A percentile compares a stretch with the other conserved stretches of the same genome.
These are phyloP conservation scores for Aspiorhynchus laticeps DNA, from an alignment of 2,113 vertebrate species.

Conservation along the genomic window DNA sequence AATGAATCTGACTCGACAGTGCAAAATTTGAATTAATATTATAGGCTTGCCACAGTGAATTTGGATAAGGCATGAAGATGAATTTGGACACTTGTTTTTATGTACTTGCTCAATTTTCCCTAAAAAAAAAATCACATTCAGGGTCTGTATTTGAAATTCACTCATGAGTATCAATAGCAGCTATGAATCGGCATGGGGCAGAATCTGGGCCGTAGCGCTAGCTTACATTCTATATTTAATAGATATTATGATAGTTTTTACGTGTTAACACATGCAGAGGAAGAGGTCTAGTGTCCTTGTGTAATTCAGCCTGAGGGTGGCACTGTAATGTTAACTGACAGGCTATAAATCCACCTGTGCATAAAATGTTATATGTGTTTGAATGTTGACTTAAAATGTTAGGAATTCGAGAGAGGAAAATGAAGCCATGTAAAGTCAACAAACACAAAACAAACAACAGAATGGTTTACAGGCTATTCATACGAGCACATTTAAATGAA, in stretches of 20 bases:
- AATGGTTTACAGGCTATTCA: not conserved
- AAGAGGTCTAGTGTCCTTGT: not conserved
- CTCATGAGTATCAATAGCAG: not conserved
- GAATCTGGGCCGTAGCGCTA: not conserved
- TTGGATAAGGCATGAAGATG: not conserved
- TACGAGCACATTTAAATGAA: not conserved
- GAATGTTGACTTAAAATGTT: not conserved
- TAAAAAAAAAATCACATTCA: not conserved
- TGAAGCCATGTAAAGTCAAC: not conserved
- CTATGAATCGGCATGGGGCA: not conserved
- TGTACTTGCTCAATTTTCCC: not conserved
- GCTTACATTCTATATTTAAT: not conserved
- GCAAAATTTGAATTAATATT: not conserved
- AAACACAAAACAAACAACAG: not conserved
- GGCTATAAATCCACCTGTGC: not conserved
- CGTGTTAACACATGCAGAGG: not conserved
- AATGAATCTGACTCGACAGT: not conserved
- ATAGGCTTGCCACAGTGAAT: not conserved
- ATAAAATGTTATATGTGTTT: not conserved
- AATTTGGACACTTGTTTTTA: not conserved
- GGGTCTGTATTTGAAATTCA: not conserved
- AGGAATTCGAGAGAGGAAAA: not conserved
- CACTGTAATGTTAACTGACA: not conserved
- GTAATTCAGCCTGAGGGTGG: not conserved
- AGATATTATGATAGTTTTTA: not conserved